Evolutionary conservation across 2,797 vertebrate genomes (phyloP), one percentile per base, ranked within the genome.

Genomic region (Cheirogaleus major): DNA sequence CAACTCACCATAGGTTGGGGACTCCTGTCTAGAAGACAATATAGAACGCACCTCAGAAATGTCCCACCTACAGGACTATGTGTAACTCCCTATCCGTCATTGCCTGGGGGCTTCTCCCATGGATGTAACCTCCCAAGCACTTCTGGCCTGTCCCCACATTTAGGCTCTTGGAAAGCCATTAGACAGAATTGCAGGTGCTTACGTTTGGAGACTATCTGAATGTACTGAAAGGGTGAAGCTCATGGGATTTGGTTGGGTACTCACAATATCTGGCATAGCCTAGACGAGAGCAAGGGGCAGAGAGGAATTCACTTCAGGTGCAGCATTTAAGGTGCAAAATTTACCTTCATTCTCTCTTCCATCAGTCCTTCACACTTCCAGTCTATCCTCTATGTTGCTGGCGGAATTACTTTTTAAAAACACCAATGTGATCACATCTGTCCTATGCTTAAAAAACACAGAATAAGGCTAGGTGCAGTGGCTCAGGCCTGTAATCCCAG

Each of bases 391-490:
- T 61, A 45, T 72, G 43, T 93, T 88, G 17, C 92, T 94, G 25
- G 14, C 3, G 18, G 25, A 81, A 27, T 82, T 93, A 85, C 55
- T 55, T 89, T 80, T 86, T 67, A 76, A 81, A 96, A 84, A 55
- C 27, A 85, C 30, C 63, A 52, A 18, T 81, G 88, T 89, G 30
- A 67, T 91, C 45, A 43, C 38, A 75, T 91, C 35, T 87, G 27
- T 81, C 22, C n/a, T 88, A 25, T 90, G 20, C 48, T 93, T 93
- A 30, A 90, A 95, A 95, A 85, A 59, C 45, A 15, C 30, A 63
- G 30, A 63, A 63, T 63, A 63, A 32, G 57, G 30, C 61, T 32
- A 14, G 61, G 61, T 12, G 6, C 5, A 32, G 61, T 65, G 32
- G 63, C 17, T 65, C 63, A n/a, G 15, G 32, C 63, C 17, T 65